phyloP scores from a whole-genome alignment of 2,888 invertebrate species.

The Pristionchus japonicus region DNA sequence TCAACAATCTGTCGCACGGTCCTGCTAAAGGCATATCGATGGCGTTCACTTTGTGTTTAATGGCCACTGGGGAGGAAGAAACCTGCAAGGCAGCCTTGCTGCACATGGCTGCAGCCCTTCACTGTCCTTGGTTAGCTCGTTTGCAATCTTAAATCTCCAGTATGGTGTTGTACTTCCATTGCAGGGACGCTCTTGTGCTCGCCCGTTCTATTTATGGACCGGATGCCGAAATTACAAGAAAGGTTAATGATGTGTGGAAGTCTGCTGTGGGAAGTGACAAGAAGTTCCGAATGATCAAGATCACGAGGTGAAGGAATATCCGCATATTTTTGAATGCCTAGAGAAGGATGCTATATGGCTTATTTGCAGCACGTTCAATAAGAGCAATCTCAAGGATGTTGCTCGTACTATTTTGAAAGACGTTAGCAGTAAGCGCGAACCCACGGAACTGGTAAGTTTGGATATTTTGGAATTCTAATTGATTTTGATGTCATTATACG shows the following conservation, averaged over 20 bases:
- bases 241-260: neutral
- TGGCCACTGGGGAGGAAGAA: neutral
- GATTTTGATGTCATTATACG: too few species aligned
- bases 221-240: neutral
- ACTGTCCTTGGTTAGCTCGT: neutral
- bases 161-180: too few species aligned
- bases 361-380: neutral
- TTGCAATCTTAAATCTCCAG: neutral
- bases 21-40: neutral
- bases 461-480: too few species aligned
- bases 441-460: neutral
- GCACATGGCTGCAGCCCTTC: neutral
- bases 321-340: neutral
- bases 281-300: neutral
- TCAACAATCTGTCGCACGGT: neutral
- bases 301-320: neutral
- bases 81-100: neutral
- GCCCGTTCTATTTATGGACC: neutral
- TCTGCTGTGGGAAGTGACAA: neutral
- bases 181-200: constrained; percentile 16
- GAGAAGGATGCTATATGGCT: too few species aligned
- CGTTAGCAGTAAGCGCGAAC: neutral
- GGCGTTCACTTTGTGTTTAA: neutral
- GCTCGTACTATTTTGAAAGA: neutral
- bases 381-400: neutral